Evolutionary conservation across 2,888 invertebrate species (phyloP).

Genomic region (Macrosiphum euphorbiae): DNA sequence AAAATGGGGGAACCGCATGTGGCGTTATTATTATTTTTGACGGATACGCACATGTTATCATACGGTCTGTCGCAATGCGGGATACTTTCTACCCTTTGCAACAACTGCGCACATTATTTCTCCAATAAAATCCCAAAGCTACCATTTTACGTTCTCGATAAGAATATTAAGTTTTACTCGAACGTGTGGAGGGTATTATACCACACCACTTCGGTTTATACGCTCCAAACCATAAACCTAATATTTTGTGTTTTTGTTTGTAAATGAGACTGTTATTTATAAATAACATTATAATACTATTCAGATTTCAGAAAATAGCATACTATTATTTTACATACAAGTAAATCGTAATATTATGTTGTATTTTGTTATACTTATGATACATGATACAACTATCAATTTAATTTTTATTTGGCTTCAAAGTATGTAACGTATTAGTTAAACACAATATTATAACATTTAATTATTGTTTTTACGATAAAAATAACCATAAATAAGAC

Average conservation of each 20-base stretch:
- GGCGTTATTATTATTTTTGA: conserved; percentile 62
- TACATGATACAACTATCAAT: not conserved
- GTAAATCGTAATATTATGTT: not conserved
- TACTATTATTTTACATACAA: not conserved
- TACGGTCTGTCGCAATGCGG: conserved; percentile 64
- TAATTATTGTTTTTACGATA: not conserved
- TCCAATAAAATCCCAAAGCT: conserved; percentile 58
- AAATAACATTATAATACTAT: not conserved
- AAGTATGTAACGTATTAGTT: not conserved
- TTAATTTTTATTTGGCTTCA: not conserved
- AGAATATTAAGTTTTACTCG: conserved; percentile 61
- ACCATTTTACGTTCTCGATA: conserved; percentile 58
- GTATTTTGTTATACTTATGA: not conserved
- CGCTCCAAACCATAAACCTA: not conserved
- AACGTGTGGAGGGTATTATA: conserved; percentile 28
- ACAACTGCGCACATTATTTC: conserved; percentile 63
- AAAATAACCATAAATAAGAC: not conserved
- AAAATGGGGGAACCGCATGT: conserved; percentile 41
- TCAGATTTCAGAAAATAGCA: not conserved
- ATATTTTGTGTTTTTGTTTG: not conserved
- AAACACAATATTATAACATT: not conserved
- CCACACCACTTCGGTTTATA: not conserved
- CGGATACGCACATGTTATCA: conserved; percentile 49
- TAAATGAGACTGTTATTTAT: not conserved
- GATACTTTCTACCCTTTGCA: conserved; percentile 57